Base-by-base conservation (phyloP, 2,888 invertebrate species). In the Aphodius granarius region DNA sequence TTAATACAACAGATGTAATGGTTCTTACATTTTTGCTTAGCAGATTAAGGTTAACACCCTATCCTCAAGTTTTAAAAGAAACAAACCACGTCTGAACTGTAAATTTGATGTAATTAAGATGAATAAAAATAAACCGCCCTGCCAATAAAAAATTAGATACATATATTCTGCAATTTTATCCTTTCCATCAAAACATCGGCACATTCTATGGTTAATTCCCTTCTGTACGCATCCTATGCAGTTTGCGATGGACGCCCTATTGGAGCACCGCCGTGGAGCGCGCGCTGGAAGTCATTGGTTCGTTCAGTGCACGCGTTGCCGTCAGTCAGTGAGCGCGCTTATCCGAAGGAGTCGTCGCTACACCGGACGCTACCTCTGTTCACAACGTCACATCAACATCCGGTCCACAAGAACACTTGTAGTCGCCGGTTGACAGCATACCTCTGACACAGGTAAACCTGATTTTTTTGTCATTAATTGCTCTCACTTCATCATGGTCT, bases 301-400 rank as follows among this genome's bases (percentile, higher is more conserved):
- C 20, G n/a, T 5, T 68, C 22, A 68, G 68, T 68, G 20, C 68
- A 20, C 22, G 68, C 68, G 68, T 22, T 21, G 68, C 68, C 68
- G 68, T 68, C 68, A 68, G 68, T 68, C 68, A 68, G 68, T 68
- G 68, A 21, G 68, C 20, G 68, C 68, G 68, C 16, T 22, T 20
- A 68, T 68, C 15, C 21, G 20, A 20, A 20, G 43, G 19, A 20
- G 21, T 21, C 68, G 22, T 21, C 68, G 68, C 20, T 19, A 43
- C 68, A n/a, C 66, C 20, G n/a, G 0, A 68, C 68, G n/a, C 68
- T 20, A 68, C 68, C 22, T 20, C 68, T 22, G 68, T 68, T 68
- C 22, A 20, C 68, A 21, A 21, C 68, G 13, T 43, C 6, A 1
- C 13, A 43, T 13, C 43, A 43, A 13, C 43, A 43, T 43, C 43